A percentile compares a stretch with the other conserved stretches of the same genome.
These are phyloP conservation scores for Elanus axillaris DNA, from an alignment of 2,113 vertebrate species.

Conservation along the genomic window DNA sequence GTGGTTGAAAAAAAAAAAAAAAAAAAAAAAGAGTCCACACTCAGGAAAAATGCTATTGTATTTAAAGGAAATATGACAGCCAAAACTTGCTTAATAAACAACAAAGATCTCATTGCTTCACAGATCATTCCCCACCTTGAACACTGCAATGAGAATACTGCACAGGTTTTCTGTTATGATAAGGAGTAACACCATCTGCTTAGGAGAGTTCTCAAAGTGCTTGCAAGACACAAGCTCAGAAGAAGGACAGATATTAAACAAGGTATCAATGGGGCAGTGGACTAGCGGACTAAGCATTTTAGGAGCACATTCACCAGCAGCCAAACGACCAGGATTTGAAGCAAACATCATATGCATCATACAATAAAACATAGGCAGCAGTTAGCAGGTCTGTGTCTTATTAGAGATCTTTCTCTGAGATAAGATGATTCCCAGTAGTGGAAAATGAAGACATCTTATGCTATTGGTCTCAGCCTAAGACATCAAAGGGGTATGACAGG, in stretches of 20 bases:
- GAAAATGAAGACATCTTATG: neutral
- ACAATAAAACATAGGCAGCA: neutral
- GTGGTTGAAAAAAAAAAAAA: too few relatives aligned
- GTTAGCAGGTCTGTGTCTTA: neutral
- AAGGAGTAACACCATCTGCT: neutral
- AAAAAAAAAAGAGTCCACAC: neutral
- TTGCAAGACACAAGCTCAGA: neutral
- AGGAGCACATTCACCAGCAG: neutral
- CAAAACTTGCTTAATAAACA: neutral
- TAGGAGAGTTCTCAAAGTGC: neutral
- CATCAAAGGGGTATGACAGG: neutral
- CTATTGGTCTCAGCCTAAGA: neutral
- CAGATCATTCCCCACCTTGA: neutral
- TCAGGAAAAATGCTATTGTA: neutral
- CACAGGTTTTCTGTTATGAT: neutral
- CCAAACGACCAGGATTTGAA: neutral
- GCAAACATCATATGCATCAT: neutral
- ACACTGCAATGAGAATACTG: neutral
- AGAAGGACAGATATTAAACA: neutral
- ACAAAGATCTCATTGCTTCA: neutral
- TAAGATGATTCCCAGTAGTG: neutral
- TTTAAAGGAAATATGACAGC: neutral
- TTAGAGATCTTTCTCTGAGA: neutral
- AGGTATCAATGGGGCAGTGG: neutral
- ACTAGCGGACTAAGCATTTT: neutral